Conservation (phyloP, 2,797 vertebrate genomes). For the Lagocephalus sceleratus region DNA sequence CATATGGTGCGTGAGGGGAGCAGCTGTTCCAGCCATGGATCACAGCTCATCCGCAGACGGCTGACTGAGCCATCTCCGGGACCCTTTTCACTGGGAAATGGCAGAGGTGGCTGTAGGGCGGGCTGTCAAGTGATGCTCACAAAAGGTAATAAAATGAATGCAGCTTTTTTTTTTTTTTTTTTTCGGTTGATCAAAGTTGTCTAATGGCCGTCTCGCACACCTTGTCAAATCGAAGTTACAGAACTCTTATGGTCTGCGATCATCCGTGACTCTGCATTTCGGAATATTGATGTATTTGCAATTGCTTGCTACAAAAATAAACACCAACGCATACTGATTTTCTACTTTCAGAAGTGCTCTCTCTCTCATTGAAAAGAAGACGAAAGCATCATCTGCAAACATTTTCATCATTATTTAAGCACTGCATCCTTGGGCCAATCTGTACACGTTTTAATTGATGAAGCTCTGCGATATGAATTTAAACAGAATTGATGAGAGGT, state of each 20-base stretch:
- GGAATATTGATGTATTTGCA: too few relatives aligned
- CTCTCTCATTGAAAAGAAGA: too few relatives aligned
- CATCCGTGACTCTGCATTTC: too few relatives aligned
- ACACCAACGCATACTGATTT: too few relatives aligned
- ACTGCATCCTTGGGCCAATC: neutral
- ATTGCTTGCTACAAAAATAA: too few relatives aligned
- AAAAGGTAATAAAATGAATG: conserved; percentile 6
- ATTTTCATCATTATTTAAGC: neutral
- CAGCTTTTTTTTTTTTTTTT: too few relatives aligned
- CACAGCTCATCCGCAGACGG: conserved; percentile 59
- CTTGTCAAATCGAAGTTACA: too few relatives aligned
- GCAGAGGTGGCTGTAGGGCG: conserved; percentile 18
- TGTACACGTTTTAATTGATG: neutral
- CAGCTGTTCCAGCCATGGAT: conserved; percentile 66
- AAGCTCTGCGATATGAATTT: conserved; percentile 1
- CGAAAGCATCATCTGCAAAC: neutral
- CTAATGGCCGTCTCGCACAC: too few relatives aligned
- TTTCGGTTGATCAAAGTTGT: too few relatives aligned
- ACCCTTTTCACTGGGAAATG: conserved; percentile 27
- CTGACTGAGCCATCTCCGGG: conserved; percentile 52
- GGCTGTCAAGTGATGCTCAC: conserved; percentile 8
- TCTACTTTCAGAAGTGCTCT: too few relatives aligned
- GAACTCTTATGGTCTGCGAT: too few relatives aligned
- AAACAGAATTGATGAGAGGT: too few relatives aligned
- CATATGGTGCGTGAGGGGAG: conserved; percentile 40